Percentiles rank a stretch among this genome's conserved stretches.
Conservation (phyloP, 1,140 invertebrate genomes). For the Apis florea region DNA sequence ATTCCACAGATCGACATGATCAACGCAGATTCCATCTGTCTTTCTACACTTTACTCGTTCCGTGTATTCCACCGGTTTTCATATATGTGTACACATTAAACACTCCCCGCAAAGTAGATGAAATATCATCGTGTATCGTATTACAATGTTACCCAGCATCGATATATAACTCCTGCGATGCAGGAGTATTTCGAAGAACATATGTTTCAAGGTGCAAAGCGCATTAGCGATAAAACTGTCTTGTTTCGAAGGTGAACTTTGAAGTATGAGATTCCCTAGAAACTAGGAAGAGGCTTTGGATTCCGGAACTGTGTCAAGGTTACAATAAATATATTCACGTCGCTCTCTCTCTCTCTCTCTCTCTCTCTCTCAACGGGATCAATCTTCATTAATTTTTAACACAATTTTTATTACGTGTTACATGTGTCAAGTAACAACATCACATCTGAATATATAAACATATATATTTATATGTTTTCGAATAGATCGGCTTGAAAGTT, state of each 20-base stretch:
- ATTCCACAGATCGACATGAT: background rate
- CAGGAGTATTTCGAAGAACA: background rate
- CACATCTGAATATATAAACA: too few relatives aligned
- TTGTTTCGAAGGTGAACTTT: background rate
- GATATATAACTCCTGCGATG: constrained; percentile 8
- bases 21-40: constrained; percentile 9
- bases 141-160: constrained; percentile 22
- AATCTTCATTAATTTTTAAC: constrained; percentile 33
- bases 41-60: background rate
- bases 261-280: constrained; percentile 12
- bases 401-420: background rate
- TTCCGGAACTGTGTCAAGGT: constrained; percentile 38
- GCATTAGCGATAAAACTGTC: constrained; percentile 36
- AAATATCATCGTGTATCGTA: constrained; percentile 28
- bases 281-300: constrained; percentile 22
- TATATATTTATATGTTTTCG: too few relatives aligned
- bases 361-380: background rate
- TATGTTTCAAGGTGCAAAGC: constrained; percentile 12
- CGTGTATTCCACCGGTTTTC: background rate
- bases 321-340: constrained; percentile 21
- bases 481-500: background rate
- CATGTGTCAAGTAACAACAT: background rate
- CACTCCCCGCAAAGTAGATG: constrained; percentile 19
- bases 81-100: background rate
- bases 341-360: background rate